phyloP scores from a whole-genome alignment of 2,888 invertebrate genomes.

The Orthosia gracilis region DNA sequence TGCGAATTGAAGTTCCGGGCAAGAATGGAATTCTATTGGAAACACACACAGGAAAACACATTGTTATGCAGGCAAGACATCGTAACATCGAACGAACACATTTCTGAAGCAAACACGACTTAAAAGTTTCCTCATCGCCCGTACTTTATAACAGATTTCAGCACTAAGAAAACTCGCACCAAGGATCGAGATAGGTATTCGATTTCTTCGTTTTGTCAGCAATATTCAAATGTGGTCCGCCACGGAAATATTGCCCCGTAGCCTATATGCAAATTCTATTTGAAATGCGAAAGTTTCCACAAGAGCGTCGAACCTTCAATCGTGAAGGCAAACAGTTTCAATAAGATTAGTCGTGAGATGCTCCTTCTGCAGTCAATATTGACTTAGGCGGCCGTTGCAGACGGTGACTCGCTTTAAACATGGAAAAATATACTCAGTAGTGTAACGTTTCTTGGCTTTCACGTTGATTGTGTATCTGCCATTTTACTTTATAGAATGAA shows the following conservation, averaged over 20 bases:
- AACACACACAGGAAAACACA: constrained; percentile 43
- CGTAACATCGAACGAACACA: constrained; percentile 45
- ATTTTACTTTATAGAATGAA: constrained; percentile 59
- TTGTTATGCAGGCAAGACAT: constrained; percentile 49
- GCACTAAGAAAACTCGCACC: constrained; percentile 51
- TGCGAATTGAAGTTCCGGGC: constrained; percentile 15
- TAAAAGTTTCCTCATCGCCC: constrained; percentile 55
- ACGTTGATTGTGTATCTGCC: constrained; percentile 53
- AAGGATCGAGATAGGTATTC: constrained; percentile 74
- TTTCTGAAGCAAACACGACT: constrained; percentile 47
- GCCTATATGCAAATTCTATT: constrained; percentile 88
- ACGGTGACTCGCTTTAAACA: constrained; percentile 57
- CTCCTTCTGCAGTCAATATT: constrained; percentile 86
- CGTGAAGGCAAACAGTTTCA: constrained; percentile 88
- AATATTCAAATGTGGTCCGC: constrained; percentile 85
- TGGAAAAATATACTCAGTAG: constrained; percentile 62
- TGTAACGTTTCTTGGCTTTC: constrained; percentile 60
- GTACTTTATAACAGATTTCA: constrained; percentile 61
- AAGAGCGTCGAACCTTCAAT: constrained; percentile 86
- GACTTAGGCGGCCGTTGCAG: constrained; percentile 76
- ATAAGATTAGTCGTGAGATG: constrained; percentile 89
- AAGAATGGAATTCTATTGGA: constrained; percentile 51
- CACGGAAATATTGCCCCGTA: constrained; percentile 87
- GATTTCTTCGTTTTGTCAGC: constrained; percentile 82
- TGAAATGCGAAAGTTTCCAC: constrained; percentile 87